phyloP scores from a whole-genome alignment of 2,888 invertebrate species.

The Pristionchus exspectatus region DNA sequence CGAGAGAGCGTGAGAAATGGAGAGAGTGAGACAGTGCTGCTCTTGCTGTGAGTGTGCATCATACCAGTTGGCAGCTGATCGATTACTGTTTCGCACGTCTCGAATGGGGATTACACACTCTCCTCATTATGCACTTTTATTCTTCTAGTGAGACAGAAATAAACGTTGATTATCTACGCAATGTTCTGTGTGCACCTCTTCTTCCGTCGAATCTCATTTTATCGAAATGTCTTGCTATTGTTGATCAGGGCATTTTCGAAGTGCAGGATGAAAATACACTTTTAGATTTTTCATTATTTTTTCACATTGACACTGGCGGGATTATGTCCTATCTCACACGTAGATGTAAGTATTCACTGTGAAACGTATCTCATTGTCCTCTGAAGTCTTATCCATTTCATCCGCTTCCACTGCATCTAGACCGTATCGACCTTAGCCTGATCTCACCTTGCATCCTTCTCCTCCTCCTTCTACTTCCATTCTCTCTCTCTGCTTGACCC shows the following conservation, averaged over 20 bases:
- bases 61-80: conserved; percentile 28
- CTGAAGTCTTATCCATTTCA: neutral
- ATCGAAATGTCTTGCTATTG: too few relatives aligned
- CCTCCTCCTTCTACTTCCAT: neutral
- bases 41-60: neutral
- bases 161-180: neutral
- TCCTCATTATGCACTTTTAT: neutral
- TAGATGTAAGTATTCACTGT: neutral
- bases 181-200: too few relatives aligned
- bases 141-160: neutral
- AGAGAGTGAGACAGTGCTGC: conserved; percentile 13
- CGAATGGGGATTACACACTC: neutral
- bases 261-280: too few relatives aligned
- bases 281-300: neutral
- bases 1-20: neutral
- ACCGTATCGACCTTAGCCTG: neutral
- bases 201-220: too few relatives aligned
- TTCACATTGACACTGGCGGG: neutral
- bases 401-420: neutral
- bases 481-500: conserved; percentile 28
- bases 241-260: too few relatives aligned
- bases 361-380: neutral
- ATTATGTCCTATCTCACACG: neutral
- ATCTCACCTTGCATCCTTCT: conserved; percentile 18
- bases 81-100: neutral